Evolutionary conservation across 1,140 invertebrate species (phyloP).

Genomic region (Ceratina calcarata): DNA sequence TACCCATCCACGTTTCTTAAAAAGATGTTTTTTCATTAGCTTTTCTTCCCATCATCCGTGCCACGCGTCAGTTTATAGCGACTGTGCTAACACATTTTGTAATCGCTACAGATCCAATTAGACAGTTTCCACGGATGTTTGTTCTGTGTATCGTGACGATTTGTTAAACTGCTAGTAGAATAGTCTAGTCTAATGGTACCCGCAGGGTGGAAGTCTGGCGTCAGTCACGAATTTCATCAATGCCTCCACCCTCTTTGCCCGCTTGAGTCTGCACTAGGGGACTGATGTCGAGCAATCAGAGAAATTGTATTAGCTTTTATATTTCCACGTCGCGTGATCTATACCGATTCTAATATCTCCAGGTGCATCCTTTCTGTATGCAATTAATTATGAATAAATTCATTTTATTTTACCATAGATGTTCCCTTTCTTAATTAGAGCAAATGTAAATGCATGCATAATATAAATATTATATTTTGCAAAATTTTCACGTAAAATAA

Average conservation of each 20-base stretch:
- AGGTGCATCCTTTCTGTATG: not conserved
- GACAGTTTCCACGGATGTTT: not conserved
- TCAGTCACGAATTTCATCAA: not conserved
- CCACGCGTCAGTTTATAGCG: too few species aligned
- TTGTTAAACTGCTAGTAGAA: not conserved
- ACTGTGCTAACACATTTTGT: not conserved
- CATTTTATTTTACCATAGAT: too few species aligned
- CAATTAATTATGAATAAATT: too few species aligned
- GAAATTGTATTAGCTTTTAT: not conserved
- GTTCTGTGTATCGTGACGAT: not conserved
- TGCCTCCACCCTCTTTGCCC: not conserved
- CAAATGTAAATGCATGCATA: too few species aligned
- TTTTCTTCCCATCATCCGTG: not conserved
- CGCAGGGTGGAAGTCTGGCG: not conserved
- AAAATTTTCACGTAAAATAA: too few species aligned
- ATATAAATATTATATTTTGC: too few species aligned
- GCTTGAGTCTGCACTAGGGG: not conserved
- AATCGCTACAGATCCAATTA: not conserved
- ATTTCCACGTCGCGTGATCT: not conserved
- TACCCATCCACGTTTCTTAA: too few species aligned
- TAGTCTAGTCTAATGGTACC: not conserved
- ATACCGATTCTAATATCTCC: not conserved
- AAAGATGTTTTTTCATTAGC: too few species aligned
- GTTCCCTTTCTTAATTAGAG: too few species aligned
- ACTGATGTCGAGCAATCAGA: not conserved